Evolutionary conservation across 2,797 vertebrate genomes (phyloP).

Genomic region (Hoplostethus mediterraneus): DNA sequence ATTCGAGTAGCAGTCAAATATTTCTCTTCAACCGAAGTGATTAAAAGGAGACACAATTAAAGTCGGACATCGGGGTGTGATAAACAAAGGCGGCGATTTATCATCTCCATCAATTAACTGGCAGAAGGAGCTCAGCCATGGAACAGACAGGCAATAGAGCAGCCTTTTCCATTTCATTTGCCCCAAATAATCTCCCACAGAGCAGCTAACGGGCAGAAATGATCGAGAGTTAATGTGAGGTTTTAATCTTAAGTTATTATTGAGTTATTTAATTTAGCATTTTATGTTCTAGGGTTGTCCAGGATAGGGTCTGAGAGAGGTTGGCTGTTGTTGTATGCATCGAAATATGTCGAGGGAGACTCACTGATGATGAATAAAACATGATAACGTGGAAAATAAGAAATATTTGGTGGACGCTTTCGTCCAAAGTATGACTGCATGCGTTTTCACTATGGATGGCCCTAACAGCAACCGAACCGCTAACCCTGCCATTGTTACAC

Average conservation of each 20-base stretch:
- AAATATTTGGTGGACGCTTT: neutral
- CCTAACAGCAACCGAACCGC: too few relatives aligned
- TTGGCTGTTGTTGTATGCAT: neutral
- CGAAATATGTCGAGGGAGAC: too few relatives aligned
- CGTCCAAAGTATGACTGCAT: neutral
- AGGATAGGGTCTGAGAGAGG: neutral
- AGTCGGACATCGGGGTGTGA: slow-evolving; percentile 57
- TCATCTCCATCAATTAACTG: slow-evolving; percentile 58
- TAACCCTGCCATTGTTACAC: neutral
- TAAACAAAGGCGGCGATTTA: slow-evolving; percentile 52
- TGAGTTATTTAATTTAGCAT: neutral
- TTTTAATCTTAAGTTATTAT: neutral
- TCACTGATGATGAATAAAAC: too few relatives aligned
- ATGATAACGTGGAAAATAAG: too few relatives aligned
- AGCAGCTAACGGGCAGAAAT: neutral
- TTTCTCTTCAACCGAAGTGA: slow-evolving; percentile 39
- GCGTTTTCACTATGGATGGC: neutral
- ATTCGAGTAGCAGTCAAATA: slow-evolving; percentile 17
- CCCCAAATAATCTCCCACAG: neutral
- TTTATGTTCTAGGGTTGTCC: neutral
- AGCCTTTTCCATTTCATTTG: slow-evolving; percentile 15
- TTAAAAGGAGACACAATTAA: slow-evolving; percentile 62
- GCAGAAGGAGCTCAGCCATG: slow-evolving; percentile 4
- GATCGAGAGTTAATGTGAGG: neutral
- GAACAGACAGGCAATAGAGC: neutral